Evolutionary conservation across 1,140 invertebrate genomes (phyloP), one percentile per base, ranked within the genome.

Genomic region (Wasmannia auropunctata): DNA sequence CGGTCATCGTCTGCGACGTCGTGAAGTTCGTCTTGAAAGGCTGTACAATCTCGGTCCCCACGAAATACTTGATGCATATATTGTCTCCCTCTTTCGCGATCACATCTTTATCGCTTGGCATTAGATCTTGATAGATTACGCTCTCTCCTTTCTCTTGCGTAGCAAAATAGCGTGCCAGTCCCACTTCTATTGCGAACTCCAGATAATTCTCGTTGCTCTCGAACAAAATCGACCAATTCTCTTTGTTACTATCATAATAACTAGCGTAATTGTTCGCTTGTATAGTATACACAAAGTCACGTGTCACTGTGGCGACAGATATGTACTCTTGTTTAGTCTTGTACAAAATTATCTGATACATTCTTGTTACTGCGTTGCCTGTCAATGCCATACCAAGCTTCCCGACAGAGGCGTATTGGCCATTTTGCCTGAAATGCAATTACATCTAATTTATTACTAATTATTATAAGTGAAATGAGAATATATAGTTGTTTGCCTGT

Each of bases 201-300:
- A 92, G 80, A 11, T 92, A 93, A 34, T 87, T 75, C 1, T 91
- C 88, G 8, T 89, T 79, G 51, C 81, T 92, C 40, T 94, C 93
- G 69, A 95, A 95, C 80, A 92, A 89, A 74, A 95, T 92, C 6
- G 94, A 94, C 95, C 94, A 95, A 88, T 95, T 94, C n/a, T 93
- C 91, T 37, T 92, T 92, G 65, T 92, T 92, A 6, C 79, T 87
- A 77, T 95, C 95, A 77, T 94, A 94, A 92, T 95, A 95, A 77
- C 91, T 91, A 8, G 91, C 92, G 79, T 95, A 95, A 91, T 95
- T 95, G 28, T 95, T 94, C 31, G 90, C 88, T 70, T 94, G 93
- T 54, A 94, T 86, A 14, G 88, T 90, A 72, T 93, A 95, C 7
- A 86, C 81, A 83, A 95, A 95, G 16, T 94, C 86, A 2, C 85